Evolutionary conservation across 2,113 vertebrate species (phyloP).

Genomic region (Baryphthengus martii): DNA sequence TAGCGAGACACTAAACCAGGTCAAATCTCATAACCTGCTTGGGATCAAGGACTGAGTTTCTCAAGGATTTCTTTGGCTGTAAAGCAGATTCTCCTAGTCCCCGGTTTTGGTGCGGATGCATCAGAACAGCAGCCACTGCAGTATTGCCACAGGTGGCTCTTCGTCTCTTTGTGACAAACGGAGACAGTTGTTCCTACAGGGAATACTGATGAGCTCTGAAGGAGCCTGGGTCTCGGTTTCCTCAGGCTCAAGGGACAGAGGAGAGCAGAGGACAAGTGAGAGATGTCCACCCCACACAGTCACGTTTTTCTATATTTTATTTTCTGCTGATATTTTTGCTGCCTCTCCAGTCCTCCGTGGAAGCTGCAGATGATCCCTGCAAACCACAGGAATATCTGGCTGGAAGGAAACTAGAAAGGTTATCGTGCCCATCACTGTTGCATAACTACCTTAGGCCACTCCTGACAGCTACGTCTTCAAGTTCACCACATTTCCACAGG

Average conservation of each 20-base stretch:
- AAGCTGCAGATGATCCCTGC: not conserved
- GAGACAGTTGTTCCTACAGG: not conserved
- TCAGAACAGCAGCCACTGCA: not conserved
- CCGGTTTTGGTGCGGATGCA: not conserved
- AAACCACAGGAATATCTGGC: not conserved
- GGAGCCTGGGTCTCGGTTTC: not conserved
- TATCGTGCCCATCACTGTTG: not conserved
- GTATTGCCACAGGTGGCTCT: not conserved
- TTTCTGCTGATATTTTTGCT: not conserved
- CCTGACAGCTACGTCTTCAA: not conserved
- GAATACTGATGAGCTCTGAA: not conserved
- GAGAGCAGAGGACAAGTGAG: not conserved
- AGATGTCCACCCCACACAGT: fast-evolving
- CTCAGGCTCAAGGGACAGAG: not conserved
- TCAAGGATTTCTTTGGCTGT: not conserved
- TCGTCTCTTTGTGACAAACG: not conserved
- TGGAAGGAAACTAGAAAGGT: not conserved
- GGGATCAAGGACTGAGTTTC: not conserved
- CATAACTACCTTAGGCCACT: not conserved
- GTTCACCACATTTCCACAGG: not conserved
- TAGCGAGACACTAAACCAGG: not conserved
- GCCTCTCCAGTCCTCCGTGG: not conserved
- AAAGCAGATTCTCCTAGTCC: not conserved
- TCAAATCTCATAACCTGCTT: not conserved
- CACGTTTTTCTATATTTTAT: not conserved